phyloP scores from a whole-genome alignment of 2,888 invertebrate genomes.

The Protonemura montana region DNA sequence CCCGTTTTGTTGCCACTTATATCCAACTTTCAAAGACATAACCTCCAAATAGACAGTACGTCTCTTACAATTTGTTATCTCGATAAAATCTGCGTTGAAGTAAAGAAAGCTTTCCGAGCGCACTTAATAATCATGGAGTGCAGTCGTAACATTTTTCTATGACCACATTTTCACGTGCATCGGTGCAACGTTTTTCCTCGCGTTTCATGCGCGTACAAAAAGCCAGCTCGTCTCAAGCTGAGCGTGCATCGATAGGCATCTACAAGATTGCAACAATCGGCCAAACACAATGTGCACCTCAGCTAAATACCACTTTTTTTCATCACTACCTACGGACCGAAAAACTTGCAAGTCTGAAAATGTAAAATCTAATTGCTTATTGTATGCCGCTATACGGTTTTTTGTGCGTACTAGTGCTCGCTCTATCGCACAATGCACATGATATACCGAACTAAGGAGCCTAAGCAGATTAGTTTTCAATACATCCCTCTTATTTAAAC shows the following conservation, averaged over 20 bases:
- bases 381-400: neutral
- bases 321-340: neutral
- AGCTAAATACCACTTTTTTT: neutral
- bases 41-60: no score
- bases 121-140: no score
- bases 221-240: neutral
- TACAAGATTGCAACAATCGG: neutral
- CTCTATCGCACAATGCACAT: no score
- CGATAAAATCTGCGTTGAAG: no score
- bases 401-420: neutral
- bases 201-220: neutral
- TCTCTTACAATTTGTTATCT: no score
- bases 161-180: neutral
- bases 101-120: no score
- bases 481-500: no score
- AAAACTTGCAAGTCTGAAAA: constrained; percentile 19
- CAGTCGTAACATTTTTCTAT: no score
- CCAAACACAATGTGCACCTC: neutral
- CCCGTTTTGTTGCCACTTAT: no score
- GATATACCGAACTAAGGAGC: no score
- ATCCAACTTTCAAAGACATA: no score
- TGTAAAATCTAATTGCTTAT: constrained; percentile 28
- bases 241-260: neutral
- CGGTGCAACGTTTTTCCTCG: neutral
- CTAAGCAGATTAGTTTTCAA: no score